Base-by-base conservation (phyloP, 2,113 vertebrate species). In the Callorhinus ursinus region DNA sequence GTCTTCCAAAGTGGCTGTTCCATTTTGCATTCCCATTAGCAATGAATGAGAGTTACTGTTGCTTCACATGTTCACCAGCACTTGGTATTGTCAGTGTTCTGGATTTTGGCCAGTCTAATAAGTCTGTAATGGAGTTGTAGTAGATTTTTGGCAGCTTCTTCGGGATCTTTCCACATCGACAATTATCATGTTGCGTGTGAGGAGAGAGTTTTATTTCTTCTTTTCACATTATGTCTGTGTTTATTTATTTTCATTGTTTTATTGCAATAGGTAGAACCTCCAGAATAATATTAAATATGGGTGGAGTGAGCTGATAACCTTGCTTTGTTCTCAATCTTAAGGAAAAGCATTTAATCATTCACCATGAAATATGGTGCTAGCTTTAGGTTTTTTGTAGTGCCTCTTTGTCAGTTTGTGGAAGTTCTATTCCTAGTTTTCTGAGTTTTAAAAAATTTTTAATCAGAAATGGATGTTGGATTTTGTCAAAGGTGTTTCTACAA, bases 191-290 rank as follows among this genome's bases (percentile, higher is more conserved):
- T n/a, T 46, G 55, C n/a, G 7, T 87, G n/a, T 15, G 12, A 86
- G 36, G 19, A 86, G 24, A 83, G 53, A 86, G n/a, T 90, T 95
- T 87, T 36, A 90, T 85, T 90, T 84, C 42, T 88, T 72, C 39
- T 87, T 76, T 81, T 69, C 59, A 72, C 15, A 65, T 76, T 90
- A 61, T 19, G 16, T 53, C 24, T 61, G 46, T 69, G 72, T 81
- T 39, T 61, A 61, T 72, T 71, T 51, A 8, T 26, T 42, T 55
- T 46, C 61, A 55, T 77, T 61, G 12, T 55, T 93, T 87, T 82
- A 11, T 39, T 55, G 14, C 28, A 72, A 49, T 92, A 55, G 31
- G 31, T 74, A 76, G 46, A 82, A 65, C 22, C 24, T 96, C 10
- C 31, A 51, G 22, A 42, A 33, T 93, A 59, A 87, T 95, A 59